Evolutionary conservation across 1,140 invertebrate genomes (phyloP).

Genomic region (Ditylenchus dipsaci): DNA sequence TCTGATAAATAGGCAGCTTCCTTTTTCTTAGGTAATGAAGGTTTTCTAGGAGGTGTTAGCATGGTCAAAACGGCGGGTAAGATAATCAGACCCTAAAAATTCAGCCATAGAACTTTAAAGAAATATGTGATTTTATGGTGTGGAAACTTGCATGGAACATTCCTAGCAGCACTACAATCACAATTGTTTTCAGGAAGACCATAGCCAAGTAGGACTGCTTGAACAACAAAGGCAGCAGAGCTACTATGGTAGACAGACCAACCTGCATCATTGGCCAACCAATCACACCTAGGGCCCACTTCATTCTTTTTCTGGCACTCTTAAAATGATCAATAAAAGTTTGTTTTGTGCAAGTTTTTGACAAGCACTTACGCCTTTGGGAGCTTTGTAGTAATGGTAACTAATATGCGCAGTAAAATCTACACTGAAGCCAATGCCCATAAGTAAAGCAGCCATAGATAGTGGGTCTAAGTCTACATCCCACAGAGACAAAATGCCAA

Average conservation of each 20-base stretch:
- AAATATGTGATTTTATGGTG: too few species aligned
- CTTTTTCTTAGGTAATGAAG: neutral
- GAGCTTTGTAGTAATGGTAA: constrained; percentile 62
- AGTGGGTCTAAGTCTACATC: constrained; percentile 59
- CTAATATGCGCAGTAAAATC: constrained; percentile 61
- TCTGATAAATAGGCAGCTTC: constrained; percentile 1
- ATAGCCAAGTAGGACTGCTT: constrained; percentile 54
- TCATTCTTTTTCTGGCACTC: constrained; percentile 41
- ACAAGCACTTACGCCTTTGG: constrained; percentile 58
- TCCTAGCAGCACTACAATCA: constrained; percentile 52
- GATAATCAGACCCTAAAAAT: constrained; percentile 34
- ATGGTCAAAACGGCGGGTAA: constrained; percentile 48
- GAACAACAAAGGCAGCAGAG: constrained; percentile 48
- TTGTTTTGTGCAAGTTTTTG: neutral
- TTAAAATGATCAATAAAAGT: constrained; percentile 12
- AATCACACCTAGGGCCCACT: constrained; percentile 46
- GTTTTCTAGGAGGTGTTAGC: constrained; percentile 20
- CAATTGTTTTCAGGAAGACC: constrained; percentile 54
- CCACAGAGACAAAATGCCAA: constrained; percentile 59
- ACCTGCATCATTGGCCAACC: constrained; percentile 56
- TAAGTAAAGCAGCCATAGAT: constrained; percentile 60
- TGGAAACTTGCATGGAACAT: constrained; percentile 44
- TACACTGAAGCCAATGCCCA: constrained; percentile 61
- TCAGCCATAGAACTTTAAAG: too few species aligned
- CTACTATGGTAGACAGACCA: constrained; percentile 55